phyloP scores from a whole-genome alignment of 1,140 invertebrate genomes.

The Lerema accius region DNA sequence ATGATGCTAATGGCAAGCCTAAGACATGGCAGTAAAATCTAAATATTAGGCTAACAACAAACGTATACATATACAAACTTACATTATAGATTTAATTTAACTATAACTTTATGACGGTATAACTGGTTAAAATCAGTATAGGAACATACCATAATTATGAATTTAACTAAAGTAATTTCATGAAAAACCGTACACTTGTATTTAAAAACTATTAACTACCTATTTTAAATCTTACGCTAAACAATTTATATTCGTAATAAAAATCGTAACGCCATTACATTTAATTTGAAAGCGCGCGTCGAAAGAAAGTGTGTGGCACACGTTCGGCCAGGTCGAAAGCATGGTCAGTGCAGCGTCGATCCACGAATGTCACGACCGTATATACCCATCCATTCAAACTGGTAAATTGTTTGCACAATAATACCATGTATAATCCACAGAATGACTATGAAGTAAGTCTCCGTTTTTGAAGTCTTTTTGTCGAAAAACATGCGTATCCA shows the following conservation, averaged over 20 bases:
- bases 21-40: too few relatives aligned
- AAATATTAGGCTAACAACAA: too few relatives aligned
- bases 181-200: too few relatives aligned
- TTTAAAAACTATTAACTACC: too few relatives aligned
- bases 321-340: constrained; percentile 32
- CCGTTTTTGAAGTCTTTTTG: constrained; percentile 48
- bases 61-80: too few relatives aligned
- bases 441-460: constrained; percentile 53
- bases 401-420: constrained; percentile 58
- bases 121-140: too few relatives aligned
- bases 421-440: constrained; percentile 46
- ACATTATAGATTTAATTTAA: too few relatives aligned
- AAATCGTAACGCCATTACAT: constrained; percentile 17
- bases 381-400: constrained; percentile 39
- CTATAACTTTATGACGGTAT: too few relatives aligned
- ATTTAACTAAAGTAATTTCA: too few relatives aligned
- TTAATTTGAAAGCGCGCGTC: constrained; percentile 25
- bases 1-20: too few relatives aligned
- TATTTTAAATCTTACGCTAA: too few relatives aligned
- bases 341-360: constrained; percentile 18
- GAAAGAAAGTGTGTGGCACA: constrained; percentile 20
- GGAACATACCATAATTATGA: too few relatives aligned
- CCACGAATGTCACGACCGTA: constrained; percentile 39
- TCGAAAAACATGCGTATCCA: constrained; percentile 48
- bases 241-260: constrained; percentile 13